Conservation (phyloP, 2,113 vertebrate genomes). For the Macquaria ambigua region DNA sequence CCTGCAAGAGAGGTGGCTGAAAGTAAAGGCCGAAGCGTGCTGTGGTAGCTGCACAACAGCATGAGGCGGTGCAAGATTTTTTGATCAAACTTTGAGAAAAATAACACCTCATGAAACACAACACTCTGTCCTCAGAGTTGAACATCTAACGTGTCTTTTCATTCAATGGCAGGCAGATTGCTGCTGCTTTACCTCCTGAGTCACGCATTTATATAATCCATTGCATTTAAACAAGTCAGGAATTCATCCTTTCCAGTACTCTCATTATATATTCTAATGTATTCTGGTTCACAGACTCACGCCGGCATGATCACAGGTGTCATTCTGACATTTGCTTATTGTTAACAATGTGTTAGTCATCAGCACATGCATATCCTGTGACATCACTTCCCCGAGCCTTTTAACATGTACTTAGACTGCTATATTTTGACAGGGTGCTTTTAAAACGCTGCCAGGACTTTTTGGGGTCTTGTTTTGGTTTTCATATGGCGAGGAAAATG, state of each 20-base stretch:
- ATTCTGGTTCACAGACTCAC: constrained; percentile 51
- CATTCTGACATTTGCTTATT: constrained; percentile 49
- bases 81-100: neutral
- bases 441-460: constrained; percentile 70
- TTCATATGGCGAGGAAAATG: constrained; percentile 63
- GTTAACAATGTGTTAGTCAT: constrained; percentile 77
- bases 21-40: constrained; percentile 24
- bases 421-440: constrained; percentile 75
- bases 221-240: constrained; percentile 13
- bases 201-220: constrained; percentile 24
- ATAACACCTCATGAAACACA: neutral
- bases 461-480: constrained; percentile 69
- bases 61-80: neutral
- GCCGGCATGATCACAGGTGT: constrained; percentile 65
- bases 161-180: neutral
- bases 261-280: constrained; percentile 60
- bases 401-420: constrained; percentile 61
- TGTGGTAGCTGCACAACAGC: constrained; percentile 1
- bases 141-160: neutral
- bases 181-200: constrained; percentile 11
- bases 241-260: constrained; percentile 19
- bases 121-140: neutral
- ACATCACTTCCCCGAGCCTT: constrained; percentile 75
- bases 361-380: constrained; percentile 72
- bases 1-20: constrained; percentile 41